These are phyloP conservation scores for Therioaphis trifolii DNA, from an alignment of 2,888 invertebrate genomes.

Conservation along the genomic window DNA sequence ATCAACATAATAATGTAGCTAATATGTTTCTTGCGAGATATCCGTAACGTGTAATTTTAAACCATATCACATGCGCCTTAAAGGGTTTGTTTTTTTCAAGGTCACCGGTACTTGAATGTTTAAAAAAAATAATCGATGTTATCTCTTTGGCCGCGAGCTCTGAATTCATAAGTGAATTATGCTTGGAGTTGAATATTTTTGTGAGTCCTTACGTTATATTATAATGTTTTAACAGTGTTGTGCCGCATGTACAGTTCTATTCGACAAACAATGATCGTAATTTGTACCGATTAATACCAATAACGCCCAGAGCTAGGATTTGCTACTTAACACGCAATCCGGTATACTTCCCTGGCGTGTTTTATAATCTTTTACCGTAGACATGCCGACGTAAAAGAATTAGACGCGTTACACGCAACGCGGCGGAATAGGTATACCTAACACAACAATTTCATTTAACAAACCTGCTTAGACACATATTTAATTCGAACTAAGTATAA, in stretches of 20 bases:
- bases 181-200: background rate
- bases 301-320: slow-evolving; percentile 28
- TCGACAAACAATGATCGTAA: slow-evolving; percentile 35
- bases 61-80: background rate
- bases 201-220: background rate
- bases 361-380: slow-evolving; percentile 20
- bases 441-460: slow-evolving; percentile 18
- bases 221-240: slow-evolving; percentile 22
- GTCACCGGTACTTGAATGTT: background rate
- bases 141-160: slow-evolving; percentile 5
- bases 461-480: background rate
- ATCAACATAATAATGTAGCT: background rate
- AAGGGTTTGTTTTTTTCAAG: slow-evolving; percentile 43
- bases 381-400: background rate
- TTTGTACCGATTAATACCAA: slow-evolving; percentile 37
- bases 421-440: no score
- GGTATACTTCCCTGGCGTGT: slow-evolving; percentile 11
- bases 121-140: slow-evolving; percentile 26
- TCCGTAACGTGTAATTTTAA: slow-evolving; percentile 21
- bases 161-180: slow-evolving; percentile 30
- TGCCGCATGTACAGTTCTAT: background rate
- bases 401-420: slow-evolving; percentile 11
- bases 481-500: no score
- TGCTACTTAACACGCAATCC: slow-evolving; percentile 37
- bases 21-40: no score